A percentile compares a stretch with the other conserved stretches of the same genome.
Conservation (phyloP, 2,113 vertebrate genomes). For the Misgurnus mizolepis region DNA sequence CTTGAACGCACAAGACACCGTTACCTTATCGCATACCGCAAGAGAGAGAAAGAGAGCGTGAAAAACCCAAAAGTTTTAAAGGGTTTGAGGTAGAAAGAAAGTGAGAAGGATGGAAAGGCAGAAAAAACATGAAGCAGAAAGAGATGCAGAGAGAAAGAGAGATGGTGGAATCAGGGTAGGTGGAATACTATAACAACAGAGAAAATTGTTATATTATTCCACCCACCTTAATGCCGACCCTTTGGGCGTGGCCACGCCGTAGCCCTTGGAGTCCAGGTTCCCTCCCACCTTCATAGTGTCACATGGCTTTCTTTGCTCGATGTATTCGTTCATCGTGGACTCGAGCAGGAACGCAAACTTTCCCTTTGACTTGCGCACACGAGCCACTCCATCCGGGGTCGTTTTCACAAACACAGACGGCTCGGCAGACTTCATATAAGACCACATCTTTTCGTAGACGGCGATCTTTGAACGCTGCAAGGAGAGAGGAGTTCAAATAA, state of each 20-base stretch:
- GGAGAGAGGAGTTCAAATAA: background rate
- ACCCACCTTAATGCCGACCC: constrained; percentile 99
- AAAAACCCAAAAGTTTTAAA: background rate
- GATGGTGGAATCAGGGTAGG: constrained; percentile 88
- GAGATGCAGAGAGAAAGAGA: constrained; percentile 27
- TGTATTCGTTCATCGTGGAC: constrained; percentile 99
- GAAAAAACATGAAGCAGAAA: constrained; percentile 55
- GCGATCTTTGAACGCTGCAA: constrained; percentile 96
- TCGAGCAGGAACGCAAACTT: constrained; percentile 99
- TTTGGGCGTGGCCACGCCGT: constrained; percentile 99
- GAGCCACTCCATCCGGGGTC: constrained; percentile 93
- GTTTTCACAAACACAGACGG: constrained; percentile 99
- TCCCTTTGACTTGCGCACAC: constrained; percentile 97
- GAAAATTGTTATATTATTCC: constrained; percentile 98
- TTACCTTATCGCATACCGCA: constrained; percentile 11
- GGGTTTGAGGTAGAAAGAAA: constrained; percentile 4
- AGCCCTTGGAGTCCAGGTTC: constrained; percentile 99
- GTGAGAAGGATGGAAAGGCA: background rate
- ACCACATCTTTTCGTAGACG: constrained; percentile 99
- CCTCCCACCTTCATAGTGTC: constrained; percentile 99
- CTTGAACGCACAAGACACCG: constrained; percentile 15
- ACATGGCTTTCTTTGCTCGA: constrained; percentile 98
- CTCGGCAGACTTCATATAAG: constrained; percentile 99
- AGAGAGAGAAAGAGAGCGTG: constrained; percentile 59
- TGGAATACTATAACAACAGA: constrained; percentile 99